Evolutionary conservation across 2,113 vertebrate species (phyloP).

Genomic region (Pomatostomus ruficeps): DNA sequence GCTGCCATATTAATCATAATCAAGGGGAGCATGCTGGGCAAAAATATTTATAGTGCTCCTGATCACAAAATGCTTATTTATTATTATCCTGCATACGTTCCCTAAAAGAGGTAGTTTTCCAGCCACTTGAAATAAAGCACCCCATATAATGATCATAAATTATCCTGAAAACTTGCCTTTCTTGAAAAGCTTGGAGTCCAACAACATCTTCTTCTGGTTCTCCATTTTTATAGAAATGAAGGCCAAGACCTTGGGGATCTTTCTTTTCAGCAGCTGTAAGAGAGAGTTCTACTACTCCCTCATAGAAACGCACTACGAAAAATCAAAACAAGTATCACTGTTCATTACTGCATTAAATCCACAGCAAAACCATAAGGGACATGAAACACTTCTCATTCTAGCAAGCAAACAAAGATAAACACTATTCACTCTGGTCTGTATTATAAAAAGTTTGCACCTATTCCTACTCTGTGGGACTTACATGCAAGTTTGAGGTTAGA

Average conservation of each 20-base stretch:
- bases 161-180: conserved; percentile 72
- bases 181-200: conserved; percentile 92
- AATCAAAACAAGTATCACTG: not conserved
- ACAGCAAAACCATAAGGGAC: not conserved
- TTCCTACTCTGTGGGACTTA: not conserved
- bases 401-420: not conserved
- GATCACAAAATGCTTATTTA: not conserved
- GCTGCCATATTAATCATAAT: not conserved
- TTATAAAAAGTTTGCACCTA: not conserved
- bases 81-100: not conserved
- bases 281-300: conserved; percentile 92
- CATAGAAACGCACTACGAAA: conserved; percentile 89
- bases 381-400: not conserved
- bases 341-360: not conserved
- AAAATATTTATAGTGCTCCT: not conserved
- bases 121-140: not conserved
- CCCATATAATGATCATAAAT: not conserved
- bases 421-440: not conserved
- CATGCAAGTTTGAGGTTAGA: not conserved
- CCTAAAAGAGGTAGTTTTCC: not conserved
- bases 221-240: conserved; percentile 96
- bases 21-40: not conserved
- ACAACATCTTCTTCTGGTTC: conserved; percentile 92
- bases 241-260: conserved; percentile 92
- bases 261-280: conserved; percentile 93